These are phyloP conservation scores for Monopterus albus DNA, from an alignment of 2,113 vertebrate species.

Conservation along the genomic window DNA sequence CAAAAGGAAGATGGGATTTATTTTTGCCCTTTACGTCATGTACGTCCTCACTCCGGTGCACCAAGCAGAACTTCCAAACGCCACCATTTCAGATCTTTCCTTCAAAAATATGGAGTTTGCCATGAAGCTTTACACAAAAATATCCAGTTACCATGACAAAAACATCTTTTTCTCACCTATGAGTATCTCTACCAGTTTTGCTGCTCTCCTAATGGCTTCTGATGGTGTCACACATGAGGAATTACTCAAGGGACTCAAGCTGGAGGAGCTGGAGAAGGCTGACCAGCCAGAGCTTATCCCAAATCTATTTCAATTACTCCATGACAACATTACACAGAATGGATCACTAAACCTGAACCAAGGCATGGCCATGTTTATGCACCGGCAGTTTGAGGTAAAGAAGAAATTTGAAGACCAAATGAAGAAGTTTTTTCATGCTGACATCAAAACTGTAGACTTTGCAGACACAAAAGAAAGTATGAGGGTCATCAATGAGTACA, in stretches of 20 bases:
- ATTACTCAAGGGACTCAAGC: conserved; percentile 82
- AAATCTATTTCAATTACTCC: conserved; percentile 83
- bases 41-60: conserved; percentile 48
- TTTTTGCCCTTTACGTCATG: conserved; percentile 55
- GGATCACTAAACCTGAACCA: conserved; percentile 80
- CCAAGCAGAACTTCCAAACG: conserved; percentile 30
- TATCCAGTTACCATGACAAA: conserved; percentile 85
- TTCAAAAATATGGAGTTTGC: conserved; percentile 87
- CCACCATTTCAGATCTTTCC: conserved; percentile 82
- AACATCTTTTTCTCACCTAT: conserved; percentile 91
- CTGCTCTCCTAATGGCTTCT: conserved; percentile 81
- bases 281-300: conserved; percentile 74
- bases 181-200: conserved; percentile 85
- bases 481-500: conserved; percentile 84
- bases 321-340: conserved; percentile 81
- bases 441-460: conserved; percentile 85
- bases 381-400: conserved; percentile 75
- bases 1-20: conserved; percentile 60
- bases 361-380: conserved; percentile 84
- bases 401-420: conserved; percentile 83
- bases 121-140: conserved; percentile 89
- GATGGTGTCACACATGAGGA: conserved; percentile 81
- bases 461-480: conserved; percentile 73
- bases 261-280: conserved; percentile 69
- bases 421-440: conserved; percentile 84